Conservation (phyloP, 2,797 vertebrate species). For the Eutrigla gurnardus region DNA sequence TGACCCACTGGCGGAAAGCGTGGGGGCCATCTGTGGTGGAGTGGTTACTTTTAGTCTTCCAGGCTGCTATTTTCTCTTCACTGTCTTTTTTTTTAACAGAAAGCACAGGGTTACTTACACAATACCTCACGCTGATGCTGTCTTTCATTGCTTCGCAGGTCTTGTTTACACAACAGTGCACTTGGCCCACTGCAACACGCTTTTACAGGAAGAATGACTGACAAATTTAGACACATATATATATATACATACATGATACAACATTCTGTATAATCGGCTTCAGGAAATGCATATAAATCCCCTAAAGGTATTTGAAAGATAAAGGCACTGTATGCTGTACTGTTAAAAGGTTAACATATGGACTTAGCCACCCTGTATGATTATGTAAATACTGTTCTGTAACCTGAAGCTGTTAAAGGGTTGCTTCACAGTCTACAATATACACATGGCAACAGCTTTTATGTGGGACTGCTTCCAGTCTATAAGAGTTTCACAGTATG, state of each 20-base stretch:
- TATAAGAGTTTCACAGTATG: background rate
- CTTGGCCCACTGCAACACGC: slow-evolving; percentile 40
- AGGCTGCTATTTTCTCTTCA: slow-evolving; percentile 83
- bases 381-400: slow-evolving; percentile 4
- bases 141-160: slow-evolving; percentile 52
- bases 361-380: too few relatives aligned
- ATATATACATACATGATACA: background rate
- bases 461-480: background rate
- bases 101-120: slow-evolving; percentile 66
- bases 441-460: background rate
- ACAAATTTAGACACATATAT: slow-evolving; percentile 44
- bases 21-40: slow-evolving; percentile 76
- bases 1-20: slow-evolving; percentile 88
- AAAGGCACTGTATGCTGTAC: background rate
- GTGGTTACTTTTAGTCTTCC: slow-evolving; percentile 82
- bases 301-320: background rate
- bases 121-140: slow-evolving; percentile 62
- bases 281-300: background rate
- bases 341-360: slow-evolving; percentile 29
- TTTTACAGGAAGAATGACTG: slow-evolving; percentile 47
- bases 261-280: background rate
- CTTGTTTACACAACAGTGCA: slow-evolving; percentile 67
- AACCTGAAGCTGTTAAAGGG: background rate
- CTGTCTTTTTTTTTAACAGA: slow-evolving; percentile 31
- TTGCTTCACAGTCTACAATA: background rate